Evolutionary conservation across 2,113 vertebrate species (phyloP), one percentile per base, ranked within the genome.

Genomic region (Heterocephalus glaber): DNA sequence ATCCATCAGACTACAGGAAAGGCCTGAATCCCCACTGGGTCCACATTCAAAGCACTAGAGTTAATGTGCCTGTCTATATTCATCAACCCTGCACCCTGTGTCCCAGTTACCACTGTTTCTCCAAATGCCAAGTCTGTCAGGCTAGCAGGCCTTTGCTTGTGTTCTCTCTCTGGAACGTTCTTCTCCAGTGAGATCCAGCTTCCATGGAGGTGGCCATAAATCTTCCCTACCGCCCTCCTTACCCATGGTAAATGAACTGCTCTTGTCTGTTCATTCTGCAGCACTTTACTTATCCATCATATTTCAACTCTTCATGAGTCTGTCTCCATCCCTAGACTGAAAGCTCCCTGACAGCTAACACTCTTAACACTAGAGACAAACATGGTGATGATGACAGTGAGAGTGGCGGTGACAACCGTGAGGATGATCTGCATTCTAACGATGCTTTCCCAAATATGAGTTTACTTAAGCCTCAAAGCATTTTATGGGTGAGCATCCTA

Each of bases 361-460:
- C 81, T 65, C 3, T 66, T 8, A 61, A 72, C 54, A 17, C 35
- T 0, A 77, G 74, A n/a, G 28, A 68, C 76, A 66, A 60, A 56
- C 30, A 28, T 0, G 7, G 38, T 19, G 28, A 28, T 1, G 5
- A 6, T 2, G 44, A 10, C 1, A 4, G 20, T 5, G 7, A 0
- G 11, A 52, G 60, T 5, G 0, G 33, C 4, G 3, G 41, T 1
- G 8, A 49, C 7, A 8, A 20, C 4, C 12, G 82, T 1, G 5
- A 44, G 14, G 3, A 58, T 1, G 41, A 61, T 16, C 20, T 28
- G 20, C 38, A 85, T 33, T 77, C 61, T 30, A 58, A 58, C 49
- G 68, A 24, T 13, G 30, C 19, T 58, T 54, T 63, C 41, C 52
- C 80, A 76, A 49, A 61, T 4, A 24, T 0, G 26, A 77, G n/a